phyloP scores from a whole-genome alignment of 2,888 invertebrate genomes.

The Lepidonotus clava region DNA sequence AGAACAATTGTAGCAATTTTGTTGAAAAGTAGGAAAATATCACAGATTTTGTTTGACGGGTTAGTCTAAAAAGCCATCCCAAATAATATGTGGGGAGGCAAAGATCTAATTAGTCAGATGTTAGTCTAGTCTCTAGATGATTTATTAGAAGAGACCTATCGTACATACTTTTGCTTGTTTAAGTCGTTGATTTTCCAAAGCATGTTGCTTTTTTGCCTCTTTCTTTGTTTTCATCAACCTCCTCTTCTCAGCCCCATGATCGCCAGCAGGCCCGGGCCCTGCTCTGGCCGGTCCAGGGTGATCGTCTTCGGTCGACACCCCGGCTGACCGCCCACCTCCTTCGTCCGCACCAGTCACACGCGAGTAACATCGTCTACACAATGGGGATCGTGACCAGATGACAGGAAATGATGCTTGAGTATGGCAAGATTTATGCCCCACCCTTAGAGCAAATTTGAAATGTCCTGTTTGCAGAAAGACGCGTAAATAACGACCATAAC shows the following conservation, averaged over 20 bases:
- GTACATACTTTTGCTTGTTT: slow-evolving; percentile 46
- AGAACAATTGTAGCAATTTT: too few relatives aligned
- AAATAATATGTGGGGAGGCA: too few relatives aligned
- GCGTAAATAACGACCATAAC: slow-evolving; percentile 14
- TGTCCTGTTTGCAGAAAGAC: background rate
- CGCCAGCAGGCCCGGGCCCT: background rate
- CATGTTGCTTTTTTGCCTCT: slow-evolving; percentile 48
- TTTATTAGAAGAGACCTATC: background rate
- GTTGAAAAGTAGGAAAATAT: too few relatives aligned
- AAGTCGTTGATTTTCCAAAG: slow-evolving; percentile 35
- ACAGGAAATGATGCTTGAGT: background rate
- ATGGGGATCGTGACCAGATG: background rate
- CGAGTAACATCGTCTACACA: background rate
- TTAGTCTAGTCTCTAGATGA: too few relatives aligned
- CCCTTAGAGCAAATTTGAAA: background rate
- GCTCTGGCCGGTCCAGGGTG: background rate
- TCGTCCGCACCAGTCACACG: background rate
- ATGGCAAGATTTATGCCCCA: background rate
- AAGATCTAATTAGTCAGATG: too few relatives aligned
- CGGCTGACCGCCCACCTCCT: background rate
- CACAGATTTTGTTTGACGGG: too few relatives aligned
- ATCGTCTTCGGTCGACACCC: too few relatives aligned
- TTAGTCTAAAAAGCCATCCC: too few relatives aligned
- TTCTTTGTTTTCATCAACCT: slow-evolving; percentile 47
- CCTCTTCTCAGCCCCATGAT: slow-evolving; percentile 48